Percentiles rank a stretch among this genome's conserved stretches.
Conservation (phyloP, 2,888 invertebrate genomes). For the Limnephilus rhombicus region DNA sequence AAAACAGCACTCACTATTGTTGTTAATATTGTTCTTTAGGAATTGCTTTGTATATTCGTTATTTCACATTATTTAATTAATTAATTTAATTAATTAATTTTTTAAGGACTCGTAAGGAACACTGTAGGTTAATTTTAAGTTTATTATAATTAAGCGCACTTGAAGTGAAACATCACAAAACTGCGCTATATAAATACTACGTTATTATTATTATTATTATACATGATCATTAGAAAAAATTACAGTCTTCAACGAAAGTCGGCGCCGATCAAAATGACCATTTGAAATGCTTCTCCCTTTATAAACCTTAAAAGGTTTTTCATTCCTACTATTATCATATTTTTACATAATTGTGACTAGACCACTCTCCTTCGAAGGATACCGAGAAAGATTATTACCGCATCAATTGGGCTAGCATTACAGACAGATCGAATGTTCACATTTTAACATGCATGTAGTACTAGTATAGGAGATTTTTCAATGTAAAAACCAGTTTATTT, state of each 20-base stretch:
- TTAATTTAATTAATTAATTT: too few species aligned
- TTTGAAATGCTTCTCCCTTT: neutral
- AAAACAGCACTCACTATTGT: too few species aligned
- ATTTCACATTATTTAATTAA: too few species aligned
- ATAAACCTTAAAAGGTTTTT: neutral
- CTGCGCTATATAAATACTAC: too few species aligned
- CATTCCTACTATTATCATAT: neutral
- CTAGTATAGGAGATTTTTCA: neutral
- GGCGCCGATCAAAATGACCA: neutral
- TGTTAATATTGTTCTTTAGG: too few species aligned
- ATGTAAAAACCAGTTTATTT: conserved; percentile 22
- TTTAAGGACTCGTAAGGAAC: too few species aligned
- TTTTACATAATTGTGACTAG: neutral
- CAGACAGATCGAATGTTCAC: neutral
- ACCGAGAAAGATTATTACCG: neutral
- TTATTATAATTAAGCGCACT: too few species aligned
- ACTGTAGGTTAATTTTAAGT: too few species aligned
- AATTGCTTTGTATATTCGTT: too few species aligned
- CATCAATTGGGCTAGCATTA: neutral
- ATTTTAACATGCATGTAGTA: neutral
- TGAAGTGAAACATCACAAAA: too few species aligned
- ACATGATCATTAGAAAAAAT: neutral
- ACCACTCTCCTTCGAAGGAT: neutral
- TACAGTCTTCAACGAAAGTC: neutral
- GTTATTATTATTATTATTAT: too few species aligned